Evolutionary conservation across 2,797 vertebrate species (phyloP), one percentile per base, ranked within the genome.

Genomic region (Callimico goeldii): DNA sequence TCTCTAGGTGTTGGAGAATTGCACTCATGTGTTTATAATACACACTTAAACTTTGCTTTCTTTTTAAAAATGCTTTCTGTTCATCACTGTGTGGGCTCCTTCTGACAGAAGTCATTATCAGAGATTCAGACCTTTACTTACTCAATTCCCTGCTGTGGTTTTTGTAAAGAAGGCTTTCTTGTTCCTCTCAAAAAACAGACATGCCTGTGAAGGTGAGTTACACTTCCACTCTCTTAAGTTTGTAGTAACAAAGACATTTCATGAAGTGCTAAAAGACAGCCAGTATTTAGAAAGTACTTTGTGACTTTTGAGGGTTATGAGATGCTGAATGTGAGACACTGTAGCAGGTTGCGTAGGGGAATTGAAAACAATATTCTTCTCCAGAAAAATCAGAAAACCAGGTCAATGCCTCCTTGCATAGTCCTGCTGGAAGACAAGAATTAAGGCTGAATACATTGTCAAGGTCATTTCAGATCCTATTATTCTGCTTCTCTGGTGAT

Each of bases 401-500:
- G 46, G 41, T 81, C 72, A 85, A 46, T 5, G 17, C 19, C 52
- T 72, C 36, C 30, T 88, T 30, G 43, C 81, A 20, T 12, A 55
- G 41, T 90, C 33, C 46, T 85, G 15, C 33, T 22, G 8, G 43
- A 81, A 91, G 48, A 72, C 14, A 75, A 85, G 87, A 90, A 70
- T 80, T 52, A 76, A 92, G 33, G 30, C 39, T 52, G 52, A 48
- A 28, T 73, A 83, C 50, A n/a, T 48, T 61, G 55, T 94, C 94
- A 82, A 90, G 72, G 93, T 94, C 70, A 87, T 76, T 94, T 90
- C 48, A 89, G 82, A 72, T 67, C 36, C 26, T n/a, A 52, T 79
- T 75, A 83, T 90, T 80, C 96, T 89, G 55, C 30, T 61, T 94
- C 80, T 93, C 41, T 90, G 91, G 89, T 28, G 13, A 76, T 61